A percentile compares a stretch with the other conserved stretches of the same genome.
Conservation (phyloP, 1,140 invertebrate genomes). For the Notospermus geniculatus region DNA sequence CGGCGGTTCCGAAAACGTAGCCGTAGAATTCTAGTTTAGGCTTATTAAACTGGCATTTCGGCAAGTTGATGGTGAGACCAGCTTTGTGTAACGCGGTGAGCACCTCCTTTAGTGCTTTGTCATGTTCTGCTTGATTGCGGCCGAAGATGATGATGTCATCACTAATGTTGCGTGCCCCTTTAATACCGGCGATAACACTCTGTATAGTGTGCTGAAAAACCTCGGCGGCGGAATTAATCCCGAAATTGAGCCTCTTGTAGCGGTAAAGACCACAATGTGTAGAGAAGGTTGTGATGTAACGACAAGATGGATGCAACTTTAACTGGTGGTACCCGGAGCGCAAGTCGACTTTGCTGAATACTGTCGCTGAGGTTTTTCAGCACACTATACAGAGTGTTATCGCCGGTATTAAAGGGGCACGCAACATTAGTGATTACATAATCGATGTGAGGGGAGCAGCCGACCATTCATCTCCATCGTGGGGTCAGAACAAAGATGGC, state of each 20-base stretch:
- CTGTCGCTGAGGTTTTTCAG: constrained; percentile 33
- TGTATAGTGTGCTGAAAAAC: constrained; percentile 27
- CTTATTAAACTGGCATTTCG: background rate
- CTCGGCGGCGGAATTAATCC: constrained; percentile 25
- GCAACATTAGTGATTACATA: constrained; percentile 16
- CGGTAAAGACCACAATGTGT: constrained; percentile 22
- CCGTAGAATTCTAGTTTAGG: background rate
- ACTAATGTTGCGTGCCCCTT: constrained; percentile 20
- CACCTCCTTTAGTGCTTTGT: too few relatives aligned
- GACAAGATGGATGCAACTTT: constrained; percentile 16
- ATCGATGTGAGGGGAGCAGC: too few relatives aligned
- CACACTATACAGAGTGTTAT: constrained; percentile 17
- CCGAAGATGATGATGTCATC: constrained; percentile 3
- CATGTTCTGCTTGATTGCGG: too few relatives aligned
- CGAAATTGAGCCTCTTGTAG: constrained; percentile 26
- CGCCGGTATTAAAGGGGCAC: constrained; percentile 12
- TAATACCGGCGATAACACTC: constrained; percentile 14
- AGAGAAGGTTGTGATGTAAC: constrained; percentile 26
- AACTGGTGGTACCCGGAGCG: constrained; percentile 29
- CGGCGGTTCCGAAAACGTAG: background rate
- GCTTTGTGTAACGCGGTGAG: too few relatives aligned
- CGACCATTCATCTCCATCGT: too few relatives aligned
- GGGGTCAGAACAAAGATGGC: too few relatives aligned
- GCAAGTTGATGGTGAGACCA: background rate
- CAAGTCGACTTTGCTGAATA: constrained; percentile 28